A percentile compares a stretch with the other conserved stretches of the same genome.
These are phyloP conservation scores for Virgularia gustaviana DNA, from an alignment of 92 coral and sea anemone genomes.

Conservation along the genomic window DNA sequence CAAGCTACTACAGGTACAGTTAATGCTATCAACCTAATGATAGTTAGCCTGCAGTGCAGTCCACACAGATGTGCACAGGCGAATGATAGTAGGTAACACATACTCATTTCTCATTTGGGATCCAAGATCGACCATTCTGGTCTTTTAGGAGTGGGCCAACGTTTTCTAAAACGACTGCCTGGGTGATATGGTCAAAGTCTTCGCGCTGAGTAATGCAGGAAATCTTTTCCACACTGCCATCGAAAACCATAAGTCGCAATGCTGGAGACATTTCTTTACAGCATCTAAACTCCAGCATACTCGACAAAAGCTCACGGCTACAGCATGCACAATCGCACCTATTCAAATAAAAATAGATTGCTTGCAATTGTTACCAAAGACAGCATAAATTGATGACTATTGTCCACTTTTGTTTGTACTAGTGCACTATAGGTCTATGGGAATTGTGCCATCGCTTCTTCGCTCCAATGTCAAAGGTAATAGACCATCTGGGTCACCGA, in stretches of 20 bases:
- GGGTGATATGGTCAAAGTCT: not conserved
- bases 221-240: not conserved
- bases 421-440: not conserved
- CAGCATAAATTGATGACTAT: not conserved
- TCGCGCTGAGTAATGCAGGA: slow-evolving; percentile 1
- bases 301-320: not conserved
- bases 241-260: not conserved
- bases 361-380: not conserved
- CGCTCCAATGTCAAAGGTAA: not conserved
- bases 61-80: not conserved
- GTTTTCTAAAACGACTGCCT: not conserved
- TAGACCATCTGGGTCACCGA: not conserved
- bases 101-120: not conserved
- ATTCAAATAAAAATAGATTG: too few species aligned
- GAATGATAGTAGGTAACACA: too few species aligned
- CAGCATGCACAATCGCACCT: not conserved
- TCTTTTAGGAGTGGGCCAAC: slow-evolving; percentile 19
- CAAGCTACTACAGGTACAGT: not conserved
- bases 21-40: not conserved
- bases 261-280: not conserved
- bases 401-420: not conserved
- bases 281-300: not conserved
- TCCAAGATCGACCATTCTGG: not conserved
- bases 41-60: not conserved
- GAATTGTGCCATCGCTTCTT: not conserved